These are phyloP conservation scores for Polypedilum pembai DNA, from an alignment of 1,140 invertebrate species.

Conservation along the genomic window DNA sequence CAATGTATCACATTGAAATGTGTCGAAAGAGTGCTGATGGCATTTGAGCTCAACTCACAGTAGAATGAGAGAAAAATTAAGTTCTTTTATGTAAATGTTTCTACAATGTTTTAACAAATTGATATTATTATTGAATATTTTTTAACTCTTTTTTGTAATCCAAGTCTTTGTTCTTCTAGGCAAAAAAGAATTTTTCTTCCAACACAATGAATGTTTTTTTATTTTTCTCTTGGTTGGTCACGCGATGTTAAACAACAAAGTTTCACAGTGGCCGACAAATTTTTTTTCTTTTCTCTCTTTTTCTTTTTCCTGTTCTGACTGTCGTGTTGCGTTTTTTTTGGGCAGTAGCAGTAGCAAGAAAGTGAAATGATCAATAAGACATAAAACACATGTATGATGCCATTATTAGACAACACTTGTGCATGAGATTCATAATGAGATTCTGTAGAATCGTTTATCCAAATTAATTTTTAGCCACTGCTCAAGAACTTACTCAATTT, in stretches of 20 bases:
- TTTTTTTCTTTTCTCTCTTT: neutral
- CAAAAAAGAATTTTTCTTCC: neutral
- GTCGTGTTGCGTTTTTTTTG: neutral
- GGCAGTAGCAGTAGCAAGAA: neutral
- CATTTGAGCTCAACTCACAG: too few species aligned
- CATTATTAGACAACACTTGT: neutral
- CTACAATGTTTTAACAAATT: constrained; percentile 12
- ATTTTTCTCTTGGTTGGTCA: neutral
- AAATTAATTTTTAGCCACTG: constrained; percentile 10
- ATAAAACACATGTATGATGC: constrained; percentile 9
- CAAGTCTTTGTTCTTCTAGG: neutral
- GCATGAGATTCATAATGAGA: too few species aligned
- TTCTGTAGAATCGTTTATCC: constrained; percentile 3
- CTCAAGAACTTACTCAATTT: neutral
- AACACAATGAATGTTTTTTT: neutral
- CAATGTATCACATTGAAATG: too few species aligned
- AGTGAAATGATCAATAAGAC: neutral
- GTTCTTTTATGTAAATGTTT: too few species aligned
- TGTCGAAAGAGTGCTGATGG: too few species aligned
- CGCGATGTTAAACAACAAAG: neutral
- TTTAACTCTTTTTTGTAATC: neutral
- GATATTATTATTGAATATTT: neutral
- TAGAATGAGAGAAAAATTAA: too few species aligned
- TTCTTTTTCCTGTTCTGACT: neutral
- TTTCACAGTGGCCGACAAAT: neutral